These are phyloP conservation scores for Syrmaticus mikado DNA, from an alignment of 2,113 vertebrate species.

Conservation along the genomic window DNA sequence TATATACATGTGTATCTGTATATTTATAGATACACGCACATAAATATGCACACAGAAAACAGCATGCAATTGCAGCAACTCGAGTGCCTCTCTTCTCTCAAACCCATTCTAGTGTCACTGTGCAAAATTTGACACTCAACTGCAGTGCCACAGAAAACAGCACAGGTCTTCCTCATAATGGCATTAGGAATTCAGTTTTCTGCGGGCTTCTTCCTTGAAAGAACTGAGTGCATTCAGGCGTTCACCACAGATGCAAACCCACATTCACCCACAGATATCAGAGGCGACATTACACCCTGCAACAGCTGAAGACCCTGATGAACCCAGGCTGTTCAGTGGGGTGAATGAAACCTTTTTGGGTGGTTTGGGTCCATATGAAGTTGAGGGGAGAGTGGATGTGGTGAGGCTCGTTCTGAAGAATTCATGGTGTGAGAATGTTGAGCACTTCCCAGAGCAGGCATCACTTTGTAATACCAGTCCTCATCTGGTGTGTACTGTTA, in stretches of 20 bases:
- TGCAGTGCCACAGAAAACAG: neutral
- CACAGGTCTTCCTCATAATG: neutral
- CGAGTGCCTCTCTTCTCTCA: neutral
- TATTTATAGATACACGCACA: neutral
- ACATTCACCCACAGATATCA: rapidly evolving
- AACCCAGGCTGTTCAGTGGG: rapidly evolving
- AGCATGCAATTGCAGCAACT: neutral
- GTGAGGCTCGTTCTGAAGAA: neutral
- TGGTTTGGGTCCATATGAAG: rapidly evolving
- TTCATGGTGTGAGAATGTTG: neutral
- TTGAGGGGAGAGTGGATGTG: rapidly evolving
- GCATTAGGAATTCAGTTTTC: neutral
- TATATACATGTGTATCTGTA: neutral
- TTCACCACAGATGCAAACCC: neutral
- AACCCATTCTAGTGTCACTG: neutral
- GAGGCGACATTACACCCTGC: rapidly evolving
- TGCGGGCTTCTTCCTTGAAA: neutral
- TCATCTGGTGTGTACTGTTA: rapidly evolving
- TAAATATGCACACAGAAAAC: neutral
- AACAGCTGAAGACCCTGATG: rapidly evolving
- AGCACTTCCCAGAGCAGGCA: neutral
- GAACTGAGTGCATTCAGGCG: neutral
- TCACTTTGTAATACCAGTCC: neutral
- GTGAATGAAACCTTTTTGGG: rapidly evolving
- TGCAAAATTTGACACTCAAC: neutral